A percentile compares a stretch with the other conserved stretches of the same genome.
phyloP scores from a whole-genome alignment of 35 echinoderm and acorn worm species.

The Patiria miniata region DNA sequence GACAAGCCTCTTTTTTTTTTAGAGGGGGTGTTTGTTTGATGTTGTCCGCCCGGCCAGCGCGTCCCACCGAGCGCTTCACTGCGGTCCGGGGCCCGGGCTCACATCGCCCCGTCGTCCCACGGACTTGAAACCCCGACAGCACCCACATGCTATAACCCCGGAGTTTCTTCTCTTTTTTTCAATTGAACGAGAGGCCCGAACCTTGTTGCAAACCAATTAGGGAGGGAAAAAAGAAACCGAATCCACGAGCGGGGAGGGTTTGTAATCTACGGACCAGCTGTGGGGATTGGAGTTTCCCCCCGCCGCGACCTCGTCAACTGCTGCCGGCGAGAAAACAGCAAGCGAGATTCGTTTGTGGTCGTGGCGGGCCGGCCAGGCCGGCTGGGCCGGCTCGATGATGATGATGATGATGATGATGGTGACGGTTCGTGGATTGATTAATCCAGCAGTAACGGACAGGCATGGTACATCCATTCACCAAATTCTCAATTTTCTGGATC shows the following conservation, averaged over 20 bases:
- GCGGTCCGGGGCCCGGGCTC: background rate
- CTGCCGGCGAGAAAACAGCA: slow-evolving; percentile 9
- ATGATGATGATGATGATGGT: too few species aligned
- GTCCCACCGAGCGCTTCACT: background rate
- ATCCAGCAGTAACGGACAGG: too few species aligned
- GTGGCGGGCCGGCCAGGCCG: slow-evolving; percentile 19
- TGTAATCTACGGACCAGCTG: slow-evolving; percentile 12
- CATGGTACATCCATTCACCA: too few species aligned
- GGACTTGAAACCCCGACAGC: background rate
- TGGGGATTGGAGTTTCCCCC: slow-evolving; percentile 11
- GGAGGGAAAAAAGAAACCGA: slow-evolving; percentile 13
- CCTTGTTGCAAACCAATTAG: slow-evolving; percentile 33
- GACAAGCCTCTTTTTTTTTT: background rate
- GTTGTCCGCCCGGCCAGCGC: background rate
- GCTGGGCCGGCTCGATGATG: too few species aligned
- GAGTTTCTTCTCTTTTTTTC: too few species aligned
- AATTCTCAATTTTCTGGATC: too few species aligned
- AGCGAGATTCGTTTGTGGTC: slow-evolving; percentile 45
- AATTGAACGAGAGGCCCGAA: background rate
- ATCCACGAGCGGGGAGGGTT: background rate
- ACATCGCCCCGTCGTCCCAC: background rate
- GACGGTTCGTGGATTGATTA: too few species aligned
- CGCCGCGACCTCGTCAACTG: slow-evolving; percentile 7
- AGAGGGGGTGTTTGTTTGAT: background rate
- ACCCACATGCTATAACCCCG: background rate